Evolutionary conservation across 1,140 invertebrate species (phyloP).

Genomic region (Solen grandis): DNA sequence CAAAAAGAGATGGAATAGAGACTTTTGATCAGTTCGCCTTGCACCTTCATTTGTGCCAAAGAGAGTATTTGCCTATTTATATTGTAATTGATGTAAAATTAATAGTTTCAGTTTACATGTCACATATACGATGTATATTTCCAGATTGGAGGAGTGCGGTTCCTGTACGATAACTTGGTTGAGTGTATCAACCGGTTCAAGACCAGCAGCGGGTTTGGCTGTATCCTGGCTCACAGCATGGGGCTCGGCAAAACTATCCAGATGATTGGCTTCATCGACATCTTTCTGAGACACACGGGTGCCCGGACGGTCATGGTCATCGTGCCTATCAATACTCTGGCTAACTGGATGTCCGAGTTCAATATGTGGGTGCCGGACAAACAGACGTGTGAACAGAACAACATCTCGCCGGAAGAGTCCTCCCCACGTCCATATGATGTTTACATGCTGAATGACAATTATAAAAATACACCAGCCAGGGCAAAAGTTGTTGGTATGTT

Average conservation of each 20-base stretch:
- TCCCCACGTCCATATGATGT: conserved; percentile 92
- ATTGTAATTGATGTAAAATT: too few relatives aligned
- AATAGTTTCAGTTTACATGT: too few relatives aligned
- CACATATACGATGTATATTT: too few relatives aligned
- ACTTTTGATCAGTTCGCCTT: too few relatives aligned
- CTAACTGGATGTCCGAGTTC: conserved; percentile 99
- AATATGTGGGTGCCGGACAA: conserved; percentile 94
- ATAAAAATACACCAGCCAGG: conserved; percentile 93
- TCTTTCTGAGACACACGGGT: conserved; percentile 95
- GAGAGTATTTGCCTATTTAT: too few relatives aligned
- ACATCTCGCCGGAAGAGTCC: conserved; percentile 41
- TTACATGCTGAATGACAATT: conserved; percentile 95
- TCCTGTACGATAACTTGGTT: conserved; percentile 97
- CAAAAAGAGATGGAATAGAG: too few relatives aligned
- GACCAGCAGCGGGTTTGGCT: conserved; percentile 96
- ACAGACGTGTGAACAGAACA: conserved; percentile 50
- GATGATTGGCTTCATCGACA: conserved; percentile 96
- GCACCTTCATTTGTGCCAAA: too few relatives aligned
- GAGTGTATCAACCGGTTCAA: conserved; percentile 94
- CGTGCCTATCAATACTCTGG: conserved; percentile 99
- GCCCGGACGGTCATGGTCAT: conserved; percentile 96
- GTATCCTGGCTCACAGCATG: conserved; percentile 99
- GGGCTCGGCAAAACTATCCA: conserved; percentile 98
- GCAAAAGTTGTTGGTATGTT: conserved; percentile 86
- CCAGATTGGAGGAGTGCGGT: conserved; percentile 96